These are phyloP conservation scores for Microdon myrmicae DNA, from an alignment of 2,888 invertebrate genomes.

Conservation along the genomic window DNA sequence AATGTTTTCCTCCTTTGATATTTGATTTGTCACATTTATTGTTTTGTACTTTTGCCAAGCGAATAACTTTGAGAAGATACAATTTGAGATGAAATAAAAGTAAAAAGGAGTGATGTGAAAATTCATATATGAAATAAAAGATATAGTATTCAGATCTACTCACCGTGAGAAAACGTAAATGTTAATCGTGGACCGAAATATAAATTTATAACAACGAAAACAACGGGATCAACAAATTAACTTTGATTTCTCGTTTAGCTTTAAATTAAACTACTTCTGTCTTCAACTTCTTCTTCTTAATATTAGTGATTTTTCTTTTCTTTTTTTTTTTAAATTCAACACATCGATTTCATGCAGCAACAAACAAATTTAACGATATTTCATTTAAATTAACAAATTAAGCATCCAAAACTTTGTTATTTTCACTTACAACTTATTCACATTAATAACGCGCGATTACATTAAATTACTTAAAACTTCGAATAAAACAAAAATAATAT, in stretches of 20 bases:
- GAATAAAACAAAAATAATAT: slow-evolving; percentile 46
- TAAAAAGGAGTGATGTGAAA: no score
- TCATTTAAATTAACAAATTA: slow-evolving; percentile 44
- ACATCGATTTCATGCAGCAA: no score
- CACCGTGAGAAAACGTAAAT: slow-evolving; percentile 47
- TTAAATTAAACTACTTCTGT: slow-evolving; percentile 21
- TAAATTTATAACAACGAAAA: slow-evolving; percentile 46
- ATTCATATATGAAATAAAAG: background rate
- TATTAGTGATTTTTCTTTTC: slow-evolving; percentile 5
- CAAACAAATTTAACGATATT: slow-evolving; percentile 52
- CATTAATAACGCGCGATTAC: slow-evolving; percentile 47
- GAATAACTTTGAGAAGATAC: no score
- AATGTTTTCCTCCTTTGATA: slow-evolving; percentile 9
- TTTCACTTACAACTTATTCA: slow-evolving; percentile 43
- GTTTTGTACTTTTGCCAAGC: no score
- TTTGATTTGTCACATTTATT: background rate
- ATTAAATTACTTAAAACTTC: slow-evolving; percentile 37
- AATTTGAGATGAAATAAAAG: no score
- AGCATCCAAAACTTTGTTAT: slow-evolving; percentile 38
- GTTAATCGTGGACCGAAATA: slow-evolving; percentile 49
- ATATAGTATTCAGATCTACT: slow-evolving; percentile 14
- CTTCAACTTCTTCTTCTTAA: no score
- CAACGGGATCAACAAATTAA: slow-evolving; percentile 50
- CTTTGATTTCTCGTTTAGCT: slow-evolving; percentile 29
- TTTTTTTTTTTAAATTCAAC: background rate